Percentiles rank a stretch among this genome's conserved stretches.
Evolutionary conservation across 2,888 invertebrate species (phyloP).

Genomic region (Tipula confusa): DNA sequence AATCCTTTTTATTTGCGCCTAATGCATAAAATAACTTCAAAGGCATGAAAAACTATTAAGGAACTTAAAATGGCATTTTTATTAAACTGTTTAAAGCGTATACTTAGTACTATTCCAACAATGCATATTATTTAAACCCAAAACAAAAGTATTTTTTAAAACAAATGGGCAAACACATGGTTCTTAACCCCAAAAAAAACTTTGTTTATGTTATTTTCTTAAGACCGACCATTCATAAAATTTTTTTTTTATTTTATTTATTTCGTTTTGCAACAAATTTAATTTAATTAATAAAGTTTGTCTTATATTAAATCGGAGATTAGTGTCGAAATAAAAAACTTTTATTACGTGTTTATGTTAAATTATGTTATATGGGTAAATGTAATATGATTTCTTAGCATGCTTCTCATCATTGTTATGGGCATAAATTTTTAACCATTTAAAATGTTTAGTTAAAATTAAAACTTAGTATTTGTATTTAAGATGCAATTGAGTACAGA

Average conservation of each 20-base stretch:
- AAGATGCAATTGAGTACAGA: too few relatives aligned
- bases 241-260: not conserved
- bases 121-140: not conserved
- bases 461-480: too few relatives aligned
- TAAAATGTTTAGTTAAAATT: too few relatives aligned
- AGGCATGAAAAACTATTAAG: not conserved
- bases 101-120: not conserved
- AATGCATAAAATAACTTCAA: not conserved
- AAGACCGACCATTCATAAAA: not conserved
- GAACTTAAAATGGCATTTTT: not conserved
- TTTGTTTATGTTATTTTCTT: not conserved
- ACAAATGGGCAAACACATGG: not conserved
- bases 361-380: too few relatives aligned
- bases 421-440: too few relatives aligned
- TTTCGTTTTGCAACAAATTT: not conserved
- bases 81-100: not conserved
- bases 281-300: not conserved
- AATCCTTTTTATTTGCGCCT: too few relatives aligned
- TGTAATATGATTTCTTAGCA: too few relatives aligned
- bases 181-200: not conserved
- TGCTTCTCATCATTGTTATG: too few relatives aligned
- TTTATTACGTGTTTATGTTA: too few relatives aligned
- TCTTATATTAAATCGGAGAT: not conserved
- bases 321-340: too few relatives aligned
- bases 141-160: not conserved